Base-by-base conservation (phyloP, 1,140 invertebrate genomes). In the Drosophila oshimai region DNA sequence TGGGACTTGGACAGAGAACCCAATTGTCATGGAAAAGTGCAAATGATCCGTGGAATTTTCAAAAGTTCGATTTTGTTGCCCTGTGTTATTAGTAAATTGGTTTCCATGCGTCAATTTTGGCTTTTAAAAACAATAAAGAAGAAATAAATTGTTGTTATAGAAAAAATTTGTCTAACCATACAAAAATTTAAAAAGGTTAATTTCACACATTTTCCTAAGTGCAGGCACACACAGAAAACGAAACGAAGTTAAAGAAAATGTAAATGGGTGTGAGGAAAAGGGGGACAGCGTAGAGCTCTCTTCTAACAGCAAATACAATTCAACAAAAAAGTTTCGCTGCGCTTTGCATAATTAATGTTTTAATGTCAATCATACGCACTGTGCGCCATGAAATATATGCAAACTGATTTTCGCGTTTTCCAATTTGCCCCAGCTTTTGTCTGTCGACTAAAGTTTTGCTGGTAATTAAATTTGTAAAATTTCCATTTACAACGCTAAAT, bases 331-430 rank as follows among this genome's bases (percentile, higher is more conserved):
- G 50, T 79, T 79, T 36, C 34, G 37, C 41, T 71, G 65, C 61
- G 60, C 65, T 73, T 80, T 73, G 65, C 81, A 86, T 86, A 86
- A 86, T 86, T 87, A 86, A 87, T 86, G 72, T 65, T 69, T 87
- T 87, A 86, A 86, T 86, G 80, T 76, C 80, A 86, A 86, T 86
- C 81, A 86, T 86, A 86, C 72, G 80, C 80, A 86, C 75, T 76
- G 80, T 80, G 72, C 31, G 81, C 81, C 75, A 61, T 64, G 72
- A 80, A 86, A 86, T 86, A 69, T 73, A 86, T 86, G 81, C 67
- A 61, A 74, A 58, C 61, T 76, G 60, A 55, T 84, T 80, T 60
- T 67, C 41, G 46, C 64, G 37, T 62, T 84, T 83, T 71, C 39
- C 67, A 65, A 74, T 84, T 57, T 72, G 7, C n/a, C 31, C 3